phyloP scores from a whole-genome alignment of 2,797 vertebrate species.

The Etheostoma nigrum region DNA sequence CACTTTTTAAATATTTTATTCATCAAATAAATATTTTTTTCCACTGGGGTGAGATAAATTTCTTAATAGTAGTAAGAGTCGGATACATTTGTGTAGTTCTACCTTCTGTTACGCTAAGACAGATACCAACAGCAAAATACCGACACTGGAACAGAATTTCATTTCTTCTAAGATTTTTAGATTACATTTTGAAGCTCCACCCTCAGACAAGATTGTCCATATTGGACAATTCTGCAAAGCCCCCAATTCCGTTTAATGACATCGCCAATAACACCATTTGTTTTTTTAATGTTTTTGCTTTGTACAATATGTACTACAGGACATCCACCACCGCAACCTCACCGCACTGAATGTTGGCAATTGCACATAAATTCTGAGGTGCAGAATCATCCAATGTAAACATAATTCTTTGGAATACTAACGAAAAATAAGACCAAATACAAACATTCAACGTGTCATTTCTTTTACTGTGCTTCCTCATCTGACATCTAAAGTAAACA shows the following conservation, averaged over 20 bases:
- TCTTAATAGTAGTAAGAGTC: background rate
- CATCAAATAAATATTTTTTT: background rate
- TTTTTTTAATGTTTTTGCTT: background rate
- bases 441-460: background rate
- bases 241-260: no score
- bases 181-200: background rate
- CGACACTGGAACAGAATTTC: background rate
- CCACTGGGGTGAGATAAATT: background rate
- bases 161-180: background rate
- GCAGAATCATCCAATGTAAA: background rate
- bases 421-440: background rate
- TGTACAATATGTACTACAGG: background rate
- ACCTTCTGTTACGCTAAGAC: background rate
- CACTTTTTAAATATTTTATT: background rate
- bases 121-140: background rate
- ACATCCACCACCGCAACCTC: no score
- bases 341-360: background rate
- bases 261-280: no score
- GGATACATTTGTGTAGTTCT: background rate
- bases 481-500: background rate
- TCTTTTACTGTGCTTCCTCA: background rate
- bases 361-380: background rate
- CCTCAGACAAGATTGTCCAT: background rate
- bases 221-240: background rate
- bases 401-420: background rate